Conservation (phyloP, 2,797 vertebrate species). For the Forpus xanthops region DNA sequence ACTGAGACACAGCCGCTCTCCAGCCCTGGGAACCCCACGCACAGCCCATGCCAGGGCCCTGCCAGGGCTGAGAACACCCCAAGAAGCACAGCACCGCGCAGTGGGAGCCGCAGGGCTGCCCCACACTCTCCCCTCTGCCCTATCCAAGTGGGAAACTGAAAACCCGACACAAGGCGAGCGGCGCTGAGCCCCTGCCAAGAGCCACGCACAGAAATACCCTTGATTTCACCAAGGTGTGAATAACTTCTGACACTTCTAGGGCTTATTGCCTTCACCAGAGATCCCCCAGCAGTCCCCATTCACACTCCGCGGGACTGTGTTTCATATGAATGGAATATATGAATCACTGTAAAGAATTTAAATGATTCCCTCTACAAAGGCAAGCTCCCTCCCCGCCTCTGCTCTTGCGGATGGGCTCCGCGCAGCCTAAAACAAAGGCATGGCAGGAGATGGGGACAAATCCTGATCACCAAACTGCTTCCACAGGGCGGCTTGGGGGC, state of each 20-base stretch:
- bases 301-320: constrained; percentile 35
- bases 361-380: constrained; percentile 54
- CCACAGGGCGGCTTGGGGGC: not conserved
- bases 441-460: constrained; percentile 20
- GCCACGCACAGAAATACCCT: constrained; percentile 48
- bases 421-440: constrained; percentile 52
- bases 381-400: constrained; percentile 26
- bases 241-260: constrained; percentile 62
- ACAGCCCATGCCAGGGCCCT: not conserved
- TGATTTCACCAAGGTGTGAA: constrained; percentile 67
- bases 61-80: not conserved
- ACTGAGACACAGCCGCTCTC: rapidly evolving
- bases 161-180: not conserved
- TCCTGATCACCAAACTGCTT: not conserved
- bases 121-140: not conserved
- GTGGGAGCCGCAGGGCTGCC: not conserved
- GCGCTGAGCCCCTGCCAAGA: constrained; percentile 57
- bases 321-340: constrained; percentile 69
- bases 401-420: not conserved
- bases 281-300: constrained; percentile 52
- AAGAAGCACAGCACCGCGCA: not conserved
- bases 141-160: constrained; percentile 28
- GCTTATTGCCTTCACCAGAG: constrained; percentile 39
- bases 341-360: constrained; percentile 67
- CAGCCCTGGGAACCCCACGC: rapidly evolving